These are phyloP conservation scores for Orussus abietinus DNA, from an alignment of 1,140 invertebrate genomes.

Conservation along the genomic window DNA sequence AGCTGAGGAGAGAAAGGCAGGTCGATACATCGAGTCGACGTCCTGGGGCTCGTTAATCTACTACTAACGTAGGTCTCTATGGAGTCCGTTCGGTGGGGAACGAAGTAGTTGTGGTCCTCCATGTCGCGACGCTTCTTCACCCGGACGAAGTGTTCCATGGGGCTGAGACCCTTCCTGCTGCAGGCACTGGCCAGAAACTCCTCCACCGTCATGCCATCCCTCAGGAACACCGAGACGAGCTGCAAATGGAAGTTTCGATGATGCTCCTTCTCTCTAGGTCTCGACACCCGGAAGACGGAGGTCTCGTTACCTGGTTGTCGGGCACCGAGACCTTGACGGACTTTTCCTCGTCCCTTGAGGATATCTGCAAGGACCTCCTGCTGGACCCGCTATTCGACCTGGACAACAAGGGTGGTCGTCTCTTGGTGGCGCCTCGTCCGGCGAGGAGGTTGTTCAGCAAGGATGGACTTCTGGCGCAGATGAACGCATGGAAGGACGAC, in stretches of 20 bases:
- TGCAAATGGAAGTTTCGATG: too few species aligned
- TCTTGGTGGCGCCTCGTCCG: constrained; percentile 83
- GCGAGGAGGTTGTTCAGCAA: constrained; percentile 88
- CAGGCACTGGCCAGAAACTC: constrained; percentile 91
- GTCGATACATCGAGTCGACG: too few species aligned
- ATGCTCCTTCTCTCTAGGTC: too few species aligned
- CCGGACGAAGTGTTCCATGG: constrained; percentile 92
- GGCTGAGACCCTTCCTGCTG: constrained; percentile 82
- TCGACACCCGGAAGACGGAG: too few species aligned
- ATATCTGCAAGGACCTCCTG: constrained; percentile 77
- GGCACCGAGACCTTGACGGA: constrained; percentile 85
- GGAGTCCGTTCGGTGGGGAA: constrained; percentile 84
- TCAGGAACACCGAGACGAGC: constrained; percentile 77
- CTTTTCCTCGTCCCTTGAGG: constrained; percentile 81
- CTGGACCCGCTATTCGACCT: constrained; percentile 84
- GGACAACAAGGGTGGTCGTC: constrained; percentile 79
- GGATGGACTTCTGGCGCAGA: constrained; percentile 90
- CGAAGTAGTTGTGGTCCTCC: constrained; percentile 94
- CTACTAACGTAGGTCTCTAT: constrained; percentile 93
- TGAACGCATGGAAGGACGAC: constrained; percentile 96
- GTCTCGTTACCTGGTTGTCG: constrained; percentile 67
- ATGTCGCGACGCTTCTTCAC: constrained; percentile 92
- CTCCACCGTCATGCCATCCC: constrained; percentile 90
- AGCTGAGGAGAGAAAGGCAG: constrained; percentile 62
- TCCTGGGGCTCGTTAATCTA: too few species aligned